A percentile compares a stretch with the other conserved stretches of the same genome.
Evolutionary conservation across 53 echinoderm and acorn worm species (phyloP).

Genomic region (Henricia sp.): DNA sequence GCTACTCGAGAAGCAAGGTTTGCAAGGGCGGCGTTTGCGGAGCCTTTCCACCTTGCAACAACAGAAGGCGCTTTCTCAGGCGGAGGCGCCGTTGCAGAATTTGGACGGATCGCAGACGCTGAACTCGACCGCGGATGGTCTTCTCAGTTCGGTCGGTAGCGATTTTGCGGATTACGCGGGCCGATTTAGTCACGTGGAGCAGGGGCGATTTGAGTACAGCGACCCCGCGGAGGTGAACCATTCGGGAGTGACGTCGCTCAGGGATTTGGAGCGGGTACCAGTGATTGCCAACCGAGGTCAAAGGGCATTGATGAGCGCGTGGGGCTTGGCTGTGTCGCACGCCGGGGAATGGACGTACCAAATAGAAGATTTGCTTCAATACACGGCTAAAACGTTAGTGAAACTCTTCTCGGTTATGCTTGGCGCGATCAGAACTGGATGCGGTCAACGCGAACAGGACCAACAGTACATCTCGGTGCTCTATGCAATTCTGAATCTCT

Average conservation of each 20-base stretch:
- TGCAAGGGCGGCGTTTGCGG: slow-evolving; percentile 22
- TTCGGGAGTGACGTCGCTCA: slow-evolving; percentile 6
- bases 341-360: slow-evolving; percentile 68
- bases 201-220: slow-evolving; percentile 79
- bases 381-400: slow-evolving; percentile 60
- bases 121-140: slow-evolving; percentile 15
- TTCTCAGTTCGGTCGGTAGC: slow-evolving; percentile 47
- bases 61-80: slow-evolving; percentile 4
- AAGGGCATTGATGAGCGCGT: slow-evolving; percentile 69
- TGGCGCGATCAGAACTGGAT: not conserved
- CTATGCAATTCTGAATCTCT: slow-evolving; percentile 59
- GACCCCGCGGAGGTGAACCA: slow-evolving; percentile 26
- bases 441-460: not conserved
- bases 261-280: not conserved
- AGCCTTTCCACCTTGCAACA: slow-evolving; percentile 18
- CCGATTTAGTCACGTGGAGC: slow-evolving; percentile 72
- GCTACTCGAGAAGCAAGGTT: slow-evolving; percentile 46
- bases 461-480: slow-evolving; percentile 4
- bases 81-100: not conserved
- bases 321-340: slow-evolving; percentile 79
- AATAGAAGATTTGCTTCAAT: slow-evolving; percentile 69
- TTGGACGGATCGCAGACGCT: not conserved
- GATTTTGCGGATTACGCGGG: slow-evolving; percentile 63
- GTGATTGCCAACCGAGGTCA: slow-evolving; percentile 44
- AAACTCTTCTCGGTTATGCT: slow-evolving; percentile 51